phyloP scores from a whole-genome alignment of 2,113 vertebrate species.

The Leptocoma aspasia region DNA sequence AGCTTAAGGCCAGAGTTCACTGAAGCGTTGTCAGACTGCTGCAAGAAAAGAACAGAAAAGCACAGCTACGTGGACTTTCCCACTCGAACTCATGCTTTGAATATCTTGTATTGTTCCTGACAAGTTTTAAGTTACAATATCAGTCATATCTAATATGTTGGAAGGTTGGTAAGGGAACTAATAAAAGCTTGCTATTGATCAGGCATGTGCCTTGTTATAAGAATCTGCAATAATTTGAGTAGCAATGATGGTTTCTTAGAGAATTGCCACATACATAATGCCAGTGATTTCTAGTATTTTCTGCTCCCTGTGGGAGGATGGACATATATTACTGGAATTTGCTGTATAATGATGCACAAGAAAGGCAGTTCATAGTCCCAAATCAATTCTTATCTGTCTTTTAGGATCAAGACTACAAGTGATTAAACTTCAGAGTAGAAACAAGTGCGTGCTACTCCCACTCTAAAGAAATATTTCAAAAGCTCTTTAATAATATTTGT shows the following conservation, averaged over 20 bases:
- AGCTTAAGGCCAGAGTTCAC: background rate
- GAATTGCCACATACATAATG: conserved; percentile 13
- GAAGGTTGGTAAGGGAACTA: background rate
- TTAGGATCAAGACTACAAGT: background rate
- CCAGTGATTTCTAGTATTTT: conserved; percentile 2
- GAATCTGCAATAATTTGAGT: conserved; percentile 25
- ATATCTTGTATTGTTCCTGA: background rate
- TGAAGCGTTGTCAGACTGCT: background rate
- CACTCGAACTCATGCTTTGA: background rate
- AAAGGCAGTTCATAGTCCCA: conserved; percentile 1
- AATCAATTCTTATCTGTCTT: background rate
- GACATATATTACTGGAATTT: conserved; percentile 21
- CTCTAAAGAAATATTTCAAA: background rate
- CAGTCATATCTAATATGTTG: background rate
- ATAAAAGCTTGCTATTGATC: conserved; percentile 20
- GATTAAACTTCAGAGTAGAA: background rate
- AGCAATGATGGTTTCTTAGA: conserved; percentile 1
- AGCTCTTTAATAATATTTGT: background rate
- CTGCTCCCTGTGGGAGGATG: background rate
- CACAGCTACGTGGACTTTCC: background rate
- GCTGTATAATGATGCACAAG: background rate
- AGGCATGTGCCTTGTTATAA: background rate
- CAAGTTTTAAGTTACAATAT: background rate
- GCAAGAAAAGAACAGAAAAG: background rate
- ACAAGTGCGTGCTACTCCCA: background rate